A percentile compares a stretch with the other conserved stretches of the same genome.
Conservation (phyloP, 2,888 invertebrate genomes). For the Sphaerophoria taeniata region DNA sequence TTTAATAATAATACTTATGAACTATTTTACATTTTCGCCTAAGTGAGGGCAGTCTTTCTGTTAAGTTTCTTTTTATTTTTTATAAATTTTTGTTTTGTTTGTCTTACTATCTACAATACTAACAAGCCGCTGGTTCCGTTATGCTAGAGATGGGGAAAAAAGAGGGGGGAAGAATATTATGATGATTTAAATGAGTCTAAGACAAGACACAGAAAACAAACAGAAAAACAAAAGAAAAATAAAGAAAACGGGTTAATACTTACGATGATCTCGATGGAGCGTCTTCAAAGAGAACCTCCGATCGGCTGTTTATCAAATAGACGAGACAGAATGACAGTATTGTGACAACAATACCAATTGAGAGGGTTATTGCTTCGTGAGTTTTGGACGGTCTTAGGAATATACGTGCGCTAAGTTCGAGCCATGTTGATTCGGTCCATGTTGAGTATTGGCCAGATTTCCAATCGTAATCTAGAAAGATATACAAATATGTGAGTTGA, state of each 20-base stretch:
- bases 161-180: constrained; percentile 27
- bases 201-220: constrained; percentile 63
- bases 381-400: constrained; percentile 87
- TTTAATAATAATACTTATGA: constrained; percentile 60
- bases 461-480: constrained; percentile 89
- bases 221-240: constrained; percentile 15
- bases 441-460: constrained; percentile 90
- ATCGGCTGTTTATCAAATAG: constrained; percentile 81
- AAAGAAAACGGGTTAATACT: constrained; percentile 75
- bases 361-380: constrained; percentile 81
- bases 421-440: constrained; percentile 96
- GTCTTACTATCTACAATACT: constrained; percentile 70
- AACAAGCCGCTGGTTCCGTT: constrained; percentile 81
- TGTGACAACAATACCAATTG: constrained; percentile 81
- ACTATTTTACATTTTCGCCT: constrained; percentile 73
- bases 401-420: constrained; percentile 88
- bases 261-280: constrained; percentile 80
- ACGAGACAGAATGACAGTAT: constrained; percentile 81
- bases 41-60: constrained; percentile 73
- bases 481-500: neutral
- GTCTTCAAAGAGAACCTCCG: constrained; percentile 81
- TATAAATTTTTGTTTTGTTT: constrained; percentile 24
- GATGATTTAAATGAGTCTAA: constrained; percentile 39
- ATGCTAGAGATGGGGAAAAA: constrained; percentile 76
- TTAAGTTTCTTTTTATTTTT: constrained; percentile 62